These are phyloP conservation scores for Euzophera pinguis DNA, from an alignment of 2,888 invertebrate species.

Conservation along the genomic window DNA sequence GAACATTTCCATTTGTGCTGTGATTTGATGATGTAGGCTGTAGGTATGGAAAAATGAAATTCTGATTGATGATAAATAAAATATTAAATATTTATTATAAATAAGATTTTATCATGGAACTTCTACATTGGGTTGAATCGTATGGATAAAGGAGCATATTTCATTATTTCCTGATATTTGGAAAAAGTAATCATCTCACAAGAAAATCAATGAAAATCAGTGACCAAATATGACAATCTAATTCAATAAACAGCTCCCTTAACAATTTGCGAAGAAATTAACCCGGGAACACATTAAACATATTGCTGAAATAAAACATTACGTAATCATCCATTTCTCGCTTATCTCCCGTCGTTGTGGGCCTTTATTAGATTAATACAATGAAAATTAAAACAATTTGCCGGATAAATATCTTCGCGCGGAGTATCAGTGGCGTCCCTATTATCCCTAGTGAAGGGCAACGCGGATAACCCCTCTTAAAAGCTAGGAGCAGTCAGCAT, in stretches of 20 bases:
- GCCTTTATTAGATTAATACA: constrained; percentile 77
- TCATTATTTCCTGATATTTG: too few relatives aligned
- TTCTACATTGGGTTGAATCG: too few relatives aligned
- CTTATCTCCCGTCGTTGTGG: constrained; percentile 71
- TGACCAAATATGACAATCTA: neutral
- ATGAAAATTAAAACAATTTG: constrained; percentile 81
- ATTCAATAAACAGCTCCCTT: constrained; percentile 23
- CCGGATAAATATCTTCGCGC: constrained; percentile 79
- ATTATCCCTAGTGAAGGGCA: constrained; percentile 75
- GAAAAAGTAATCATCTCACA: too few relatives aligned
- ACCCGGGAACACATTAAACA: constrained; percentile 46
- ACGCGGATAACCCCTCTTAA: constrained; percentile 79
- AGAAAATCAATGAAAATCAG: too few relatives aligned
- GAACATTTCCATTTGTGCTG: constrained; percentile 7
- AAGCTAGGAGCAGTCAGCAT: constrained; percentile 80
- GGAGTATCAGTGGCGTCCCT: constrained; percentile 75
- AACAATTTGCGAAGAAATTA: constrained; percentile 50
- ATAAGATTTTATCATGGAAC: too few relatives aligned
- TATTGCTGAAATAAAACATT: constrained; percentile 61
- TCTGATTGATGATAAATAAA: too few relatives aligned
- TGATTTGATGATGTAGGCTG: neutral
- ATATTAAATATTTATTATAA: too few relatives aligned
- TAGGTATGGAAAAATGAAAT: neutral
- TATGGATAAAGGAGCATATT: too few relatives aligned
- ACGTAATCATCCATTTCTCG: constrained; percentile 57